Evolutionary conservation across 2,113 vertebrate genomes (phyloP).

Genomic region (Cyprinodon tularosa): DNA sequence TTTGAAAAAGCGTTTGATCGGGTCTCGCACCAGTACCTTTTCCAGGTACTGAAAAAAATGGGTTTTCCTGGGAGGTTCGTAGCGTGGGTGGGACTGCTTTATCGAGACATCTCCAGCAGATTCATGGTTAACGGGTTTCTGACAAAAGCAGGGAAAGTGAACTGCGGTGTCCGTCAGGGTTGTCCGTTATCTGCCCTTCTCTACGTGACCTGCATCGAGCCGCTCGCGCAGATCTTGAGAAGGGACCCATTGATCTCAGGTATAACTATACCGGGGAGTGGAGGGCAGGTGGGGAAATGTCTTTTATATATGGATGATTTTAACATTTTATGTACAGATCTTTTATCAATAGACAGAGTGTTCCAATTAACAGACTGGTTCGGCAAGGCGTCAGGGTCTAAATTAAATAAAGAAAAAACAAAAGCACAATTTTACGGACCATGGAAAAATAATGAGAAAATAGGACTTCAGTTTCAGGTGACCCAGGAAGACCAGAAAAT

Average conservation of each 20-base stretch:
- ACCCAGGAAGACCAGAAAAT: neutral
- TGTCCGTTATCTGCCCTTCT: neutral
- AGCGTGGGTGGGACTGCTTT: neutral
- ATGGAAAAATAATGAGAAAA: neutral
- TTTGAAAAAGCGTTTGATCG: conserved; percentile 5
- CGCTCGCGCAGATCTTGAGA: neutral
- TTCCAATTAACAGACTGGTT: neutral
- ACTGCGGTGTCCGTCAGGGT: neutral
- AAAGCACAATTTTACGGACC: neutral
- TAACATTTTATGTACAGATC: neutral
- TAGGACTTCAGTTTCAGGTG: neutral
- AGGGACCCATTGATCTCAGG: neutral
- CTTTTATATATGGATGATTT: neutral
- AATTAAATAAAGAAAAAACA: neutral
- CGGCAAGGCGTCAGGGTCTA: neutral
- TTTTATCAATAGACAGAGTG: neutral
- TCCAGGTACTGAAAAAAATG: neutral
- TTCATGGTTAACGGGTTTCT: neutral
- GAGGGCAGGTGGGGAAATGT: neutral
- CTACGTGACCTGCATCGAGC: neutral
- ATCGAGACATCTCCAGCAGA: neutral
- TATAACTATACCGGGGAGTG: neutral
- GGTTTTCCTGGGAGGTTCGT: neutral
- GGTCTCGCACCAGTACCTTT: neutral
- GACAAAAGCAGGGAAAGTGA: neutral